Conservation (phyloP, 2,888 invertebrate genomes). For the Endomychus coccineus region DNA sequence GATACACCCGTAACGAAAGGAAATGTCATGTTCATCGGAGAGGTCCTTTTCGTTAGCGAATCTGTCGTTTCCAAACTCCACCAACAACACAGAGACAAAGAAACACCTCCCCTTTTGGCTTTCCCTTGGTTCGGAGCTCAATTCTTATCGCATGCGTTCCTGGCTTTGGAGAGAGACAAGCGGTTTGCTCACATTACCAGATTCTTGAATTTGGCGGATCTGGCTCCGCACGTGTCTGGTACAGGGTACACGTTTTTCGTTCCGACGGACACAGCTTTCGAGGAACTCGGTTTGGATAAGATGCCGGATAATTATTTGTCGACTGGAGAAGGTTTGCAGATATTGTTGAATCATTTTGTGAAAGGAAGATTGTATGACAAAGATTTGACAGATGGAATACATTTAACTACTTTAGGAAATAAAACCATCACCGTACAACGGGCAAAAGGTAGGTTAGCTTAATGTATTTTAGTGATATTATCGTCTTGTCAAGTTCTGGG, state of each 20-base stretch:
- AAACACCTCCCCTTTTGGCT: constrained; percentile 56
- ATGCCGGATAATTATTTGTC: constrained; percentile 52
- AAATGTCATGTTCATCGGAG: constrained; percentile 56
- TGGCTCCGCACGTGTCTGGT: constrained; percentile 55
- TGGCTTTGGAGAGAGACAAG: constrained; percentile 52
- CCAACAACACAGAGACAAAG: constrained; percentile 57
- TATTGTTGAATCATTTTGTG: constrained; percentile 56
- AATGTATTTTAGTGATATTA: too few species aligned
- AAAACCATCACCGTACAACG: constrained; percentile 49
- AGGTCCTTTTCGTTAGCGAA: constrained; percentile 57
- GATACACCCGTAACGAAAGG: constrained; percentile 54
- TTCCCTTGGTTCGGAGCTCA: constrained; percentile 61
- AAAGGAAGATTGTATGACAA: constrained; percentile 54
- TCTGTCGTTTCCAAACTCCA: constrained; percentile 54
- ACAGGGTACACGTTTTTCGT: constrained; percentile 64
- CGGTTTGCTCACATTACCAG: constrained; percentile 52
- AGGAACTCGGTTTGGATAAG: constrained; percentile 51
- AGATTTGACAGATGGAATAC: constrained; percentile 49
- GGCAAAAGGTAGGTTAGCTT: constrained; percentile 41
- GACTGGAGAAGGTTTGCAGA: constrained; percentile 50
- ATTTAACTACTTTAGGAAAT: constrained; percentile 51
- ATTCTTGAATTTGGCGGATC: constrained; percentile 55
- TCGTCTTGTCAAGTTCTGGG: too few species aligned
- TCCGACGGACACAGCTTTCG: constrained; percentile 60
- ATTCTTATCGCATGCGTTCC: constrained; percentile 55